Conservation (phyloP, 1,140 invertebrate genomes). For the Globodera rostochiensis region DNA sequence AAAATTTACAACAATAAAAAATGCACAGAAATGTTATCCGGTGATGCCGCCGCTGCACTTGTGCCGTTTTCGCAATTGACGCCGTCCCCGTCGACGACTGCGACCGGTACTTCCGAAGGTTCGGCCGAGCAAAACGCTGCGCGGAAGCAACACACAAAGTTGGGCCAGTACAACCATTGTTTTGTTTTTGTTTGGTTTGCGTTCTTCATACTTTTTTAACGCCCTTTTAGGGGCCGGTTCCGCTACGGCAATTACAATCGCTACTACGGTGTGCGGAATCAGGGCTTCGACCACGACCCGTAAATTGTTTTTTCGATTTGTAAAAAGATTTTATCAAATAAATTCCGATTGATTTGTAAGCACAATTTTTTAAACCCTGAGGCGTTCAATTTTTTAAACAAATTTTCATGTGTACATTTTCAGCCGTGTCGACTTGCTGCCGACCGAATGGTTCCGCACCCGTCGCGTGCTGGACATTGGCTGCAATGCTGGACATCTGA, state of each 20-base stretch:
- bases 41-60: neutral
- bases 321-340: too few species aligned
- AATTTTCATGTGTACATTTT: neutral
- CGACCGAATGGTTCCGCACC: conserved; percentile 80
- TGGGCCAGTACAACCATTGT: too few species aligned
- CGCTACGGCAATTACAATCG: conserved; percentile 59
- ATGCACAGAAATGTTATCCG: too few species aligned
- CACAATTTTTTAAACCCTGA: neutral
- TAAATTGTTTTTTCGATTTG: conserved; percentile 1
- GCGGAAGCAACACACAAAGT: neutral
- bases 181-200: neutral
- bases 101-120: neutral
- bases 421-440: conserved; percentile 77
- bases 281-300: conserved; percentile 71
- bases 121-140: neutral
- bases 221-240: conserved; percentile 30
- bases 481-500: conserved; percentile 93
- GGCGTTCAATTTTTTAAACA: neutral
- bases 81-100: neutral
- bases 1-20: too few species aligned
- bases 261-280: conserved; percentile 56
- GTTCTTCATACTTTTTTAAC: neutral
- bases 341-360: neutral
- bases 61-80: neutral
- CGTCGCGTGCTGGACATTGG: conserved; percentile 94